Conservation (phyloP, 1,140 invertebrate genomes). For the Trypoxylus dichotomus region DNA sequence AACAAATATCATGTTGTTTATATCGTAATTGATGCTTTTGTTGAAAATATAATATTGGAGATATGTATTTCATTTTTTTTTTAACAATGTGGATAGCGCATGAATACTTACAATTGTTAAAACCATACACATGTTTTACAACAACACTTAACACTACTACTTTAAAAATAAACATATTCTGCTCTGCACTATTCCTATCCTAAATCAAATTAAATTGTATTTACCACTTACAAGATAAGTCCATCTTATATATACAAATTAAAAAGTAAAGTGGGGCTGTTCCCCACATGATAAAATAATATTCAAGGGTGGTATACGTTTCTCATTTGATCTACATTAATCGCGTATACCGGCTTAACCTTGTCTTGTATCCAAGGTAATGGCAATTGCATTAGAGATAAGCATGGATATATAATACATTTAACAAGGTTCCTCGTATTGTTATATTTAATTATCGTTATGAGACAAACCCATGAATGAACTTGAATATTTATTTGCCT, state of each 20-base stretch:
- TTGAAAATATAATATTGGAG: too few species aligned
- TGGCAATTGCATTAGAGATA: neutral
- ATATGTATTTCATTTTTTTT: too few species aligned
- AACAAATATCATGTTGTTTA: too few species aligned
- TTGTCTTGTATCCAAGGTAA: neutral
- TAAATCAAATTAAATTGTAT: neutral
- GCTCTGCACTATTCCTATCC: neutral
- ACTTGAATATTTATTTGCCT: slow-evolving; percentile 12
- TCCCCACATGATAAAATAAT: neutral
- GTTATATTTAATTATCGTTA: neutral
- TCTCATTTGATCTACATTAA: neutral
- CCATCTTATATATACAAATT: neutral
- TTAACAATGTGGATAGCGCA: too few species aligned
- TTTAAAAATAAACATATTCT: slow-evolving; percentile 1
- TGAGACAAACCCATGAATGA: neutral
- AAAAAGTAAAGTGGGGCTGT: neutral
- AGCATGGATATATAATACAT: neutral
- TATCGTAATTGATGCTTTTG: neutral
- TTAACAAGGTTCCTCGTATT: neutral
- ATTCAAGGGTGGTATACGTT: slow-evolving; percentile 1
- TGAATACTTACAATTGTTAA: slow-evolving; percentile 10
- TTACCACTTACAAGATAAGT: neutral
- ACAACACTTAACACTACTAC: neutral
- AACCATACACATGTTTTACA: neutral
- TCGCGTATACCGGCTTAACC: slow-evolving; percentile 7